Conservation (phyloP, 2,113 vertebrate species). For the Phylloscopus trochilus region DNA sequence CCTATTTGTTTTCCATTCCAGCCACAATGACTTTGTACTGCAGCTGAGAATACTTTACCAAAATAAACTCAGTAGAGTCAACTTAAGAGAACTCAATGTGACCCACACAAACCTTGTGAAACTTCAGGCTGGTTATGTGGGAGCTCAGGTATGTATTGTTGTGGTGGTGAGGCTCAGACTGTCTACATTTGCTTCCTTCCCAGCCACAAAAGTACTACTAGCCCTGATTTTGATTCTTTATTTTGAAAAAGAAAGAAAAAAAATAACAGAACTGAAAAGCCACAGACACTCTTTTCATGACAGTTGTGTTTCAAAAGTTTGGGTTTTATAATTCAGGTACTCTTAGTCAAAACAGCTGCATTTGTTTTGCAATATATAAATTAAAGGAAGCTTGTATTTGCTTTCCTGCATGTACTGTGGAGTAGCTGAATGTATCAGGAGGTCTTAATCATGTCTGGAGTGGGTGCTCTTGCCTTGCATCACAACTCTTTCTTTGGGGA, state of each 20-base stretch:
- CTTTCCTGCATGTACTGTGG: not conserved
- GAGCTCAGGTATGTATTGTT: constrained; percentile 82
- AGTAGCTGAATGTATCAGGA: not conserved
- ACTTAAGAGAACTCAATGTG: constrained; percentile 71
- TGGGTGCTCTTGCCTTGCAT: not conserved
- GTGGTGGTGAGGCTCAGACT: not conserved
- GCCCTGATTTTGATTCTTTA: not conserved
- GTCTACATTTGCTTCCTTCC: not conserved
- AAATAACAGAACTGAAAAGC: not conserved
- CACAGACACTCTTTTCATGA: not conserved
- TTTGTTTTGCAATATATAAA: not conserved
- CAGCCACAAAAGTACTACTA: not conserved
- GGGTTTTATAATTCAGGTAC: not conserved
- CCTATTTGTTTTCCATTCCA: constrained; percentile 45
- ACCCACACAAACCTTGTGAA: constrained; percentile 82
- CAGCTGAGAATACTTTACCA: constrained; percentile 76
- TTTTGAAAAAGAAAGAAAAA: not conserved
- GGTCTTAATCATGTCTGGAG: not conserved
- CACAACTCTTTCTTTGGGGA: not conserved
- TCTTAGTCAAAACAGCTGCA: not conserved
- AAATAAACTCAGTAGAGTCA: constrained; percentile 72
- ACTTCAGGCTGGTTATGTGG: constrained; percentile 81
- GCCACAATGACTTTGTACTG: constrained; percentile 87
- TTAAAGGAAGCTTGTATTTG: not conserved
- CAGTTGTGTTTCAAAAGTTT: not conserved